Percentiles rank a stretch among this genome's conserved stretches.
Conservation (phyloP, 2,888 invertebrate species). For the Gerris lacustris region DNA sequence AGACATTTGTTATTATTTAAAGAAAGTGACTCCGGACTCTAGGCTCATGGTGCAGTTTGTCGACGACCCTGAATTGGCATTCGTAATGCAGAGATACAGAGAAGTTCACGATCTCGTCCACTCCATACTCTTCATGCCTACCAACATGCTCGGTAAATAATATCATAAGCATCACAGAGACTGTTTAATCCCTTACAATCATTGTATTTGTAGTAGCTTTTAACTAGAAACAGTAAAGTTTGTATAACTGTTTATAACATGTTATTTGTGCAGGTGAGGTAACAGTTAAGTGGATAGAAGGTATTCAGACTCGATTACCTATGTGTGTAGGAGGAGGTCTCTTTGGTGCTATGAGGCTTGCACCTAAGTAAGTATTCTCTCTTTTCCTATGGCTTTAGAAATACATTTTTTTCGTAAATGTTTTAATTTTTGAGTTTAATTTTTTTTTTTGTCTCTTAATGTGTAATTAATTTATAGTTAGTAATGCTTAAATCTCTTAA, state of each 20-base stretch:
- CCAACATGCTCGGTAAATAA: conserved; percentile 65
- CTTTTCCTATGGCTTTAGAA: too few relatives aligned
- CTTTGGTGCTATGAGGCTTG: conserved; percentile 77
- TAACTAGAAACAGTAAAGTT: background rate
- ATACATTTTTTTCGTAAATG: background rate
- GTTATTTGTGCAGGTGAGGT: conserved; percentile 51
- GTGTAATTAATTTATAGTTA: too few relatives aligned
- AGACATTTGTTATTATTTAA: conserved; percentile 17
- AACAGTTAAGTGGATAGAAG: conserved; percentile 95
- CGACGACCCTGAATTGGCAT: conserved; percentile 76
- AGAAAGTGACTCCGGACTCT: conserved; percentile 86
- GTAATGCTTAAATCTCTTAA: too few relatives aligned
- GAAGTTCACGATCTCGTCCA: conserved; percentile 95
- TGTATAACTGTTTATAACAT: background rate
- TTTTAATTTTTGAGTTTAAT: conserved; percentile 21
- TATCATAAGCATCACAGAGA: background rate
- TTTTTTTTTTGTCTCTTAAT: conserved; percentile 3
- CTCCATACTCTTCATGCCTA: conserved; percentile 81
- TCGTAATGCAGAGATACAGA: conserved; percentile 93
- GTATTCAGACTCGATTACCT: conserved; percentile 82
- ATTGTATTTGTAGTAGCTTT: too few relatives aligned
- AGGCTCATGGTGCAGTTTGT: conserved; percentile 82
- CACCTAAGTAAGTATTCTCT: conserved; percentile 51
- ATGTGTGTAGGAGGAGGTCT: conserved; percentile 91
- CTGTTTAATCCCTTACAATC: too few relatives aligned